Evolutionary conservation across 2,797 vertebrate genomes (phyloP).

Genomic region (Argentina silus): DNA sequence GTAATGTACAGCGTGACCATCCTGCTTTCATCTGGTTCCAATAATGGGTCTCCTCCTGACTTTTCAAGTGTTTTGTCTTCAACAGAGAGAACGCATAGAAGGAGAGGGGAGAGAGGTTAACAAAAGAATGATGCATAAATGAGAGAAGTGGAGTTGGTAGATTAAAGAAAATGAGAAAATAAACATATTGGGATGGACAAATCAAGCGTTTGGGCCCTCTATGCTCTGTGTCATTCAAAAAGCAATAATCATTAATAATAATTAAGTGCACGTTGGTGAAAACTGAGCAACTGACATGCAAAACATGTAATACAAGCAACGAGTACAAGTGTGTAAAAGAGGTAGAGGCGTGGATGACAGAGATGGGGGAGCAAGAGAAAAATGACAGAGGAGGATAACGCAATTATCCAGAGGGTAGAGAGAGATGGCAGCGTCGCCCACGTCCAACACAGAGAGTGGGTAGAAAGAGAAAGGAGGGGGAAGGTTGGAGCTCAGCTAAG

Average conservation of each 20-base stretch:
- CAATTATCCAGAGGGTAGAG: slow-evolving; percentile 51
- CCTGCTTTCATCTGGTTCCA: slow-evolving; percentile 73
- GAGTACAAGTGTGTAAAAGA: neutral
- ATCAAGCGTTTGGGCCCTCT: neutral
- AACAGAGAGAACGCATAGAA: slow-evolving; percentile 31
- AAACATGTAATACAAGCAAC: neutral
- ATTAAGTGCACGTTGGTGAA: neutral
- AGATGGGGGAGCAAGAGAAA: neutral
- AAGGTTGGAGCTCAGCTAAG: slow-evolving; percentile 32
- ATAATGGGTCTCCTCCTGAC: slow-evolving; percentile 37
- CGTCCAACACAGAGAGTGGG: slow-evolving; percentile 53
- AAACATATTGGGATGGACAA: neutral
- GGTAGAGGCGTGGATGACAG: neutral
- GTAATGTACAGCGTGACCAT: slow-evolving; percentile 70
- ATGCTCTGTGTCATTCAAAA: neutral
- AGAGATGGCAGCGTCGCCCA: slow-evolving; percentile 57
- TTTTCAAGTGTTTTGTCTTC: slow-evolving; percentile 39
- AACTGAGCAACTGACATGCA: neutral
- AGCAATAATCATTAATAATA: neutral
- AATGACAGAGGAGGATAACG: slow-evolving; percentile 60
- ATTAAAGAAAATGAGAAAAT: slow-evolving; percentile 11
- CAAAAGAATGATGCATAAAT: slow-evolving; percentile 25
- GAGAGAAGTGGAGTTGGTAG: neutral
- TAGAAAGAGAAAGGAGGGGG: slow-evolving; percentile 51
- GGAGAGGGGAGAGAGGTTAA: slow-evolving; percentile 31